Conservation (phyloP, 1,140 invertebrate genomes). For the Lycorma delicatula region DNA sequence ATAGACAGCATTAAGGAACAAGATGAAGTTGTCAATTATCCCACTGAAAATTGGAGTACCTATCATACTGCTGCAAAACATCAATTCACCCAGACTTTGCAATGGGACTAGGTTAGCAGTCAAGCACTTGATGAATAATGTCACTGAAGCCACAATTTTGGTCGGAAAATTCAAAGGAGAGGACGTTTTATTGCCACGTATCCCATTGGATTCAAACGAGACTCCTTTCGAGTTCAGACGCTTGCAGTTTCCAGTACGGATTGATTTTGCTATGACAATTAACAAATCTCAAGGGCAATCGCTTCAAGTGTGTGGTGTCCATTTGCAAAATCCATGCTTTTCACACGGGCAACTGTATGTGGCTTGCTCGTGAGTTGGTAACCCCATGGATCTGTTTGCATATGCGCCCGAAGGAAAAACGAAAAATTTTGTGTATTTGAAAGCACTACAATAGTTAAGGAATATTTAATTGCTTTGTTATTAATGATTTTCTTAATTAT, state of each 20-base stretch:
- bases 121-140: slow-evolving; percentile 35
- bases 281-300: slow-evolving; percentile 36
- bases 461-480: too few species aligned
- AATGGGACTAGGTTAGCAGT: slow-evolving; percentile 39
- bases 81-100: slow-evolving; percentile 36
- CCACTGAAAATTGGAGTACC: slow-evolving; percentile 36
- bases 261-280: slow-evolving; percentile 41
- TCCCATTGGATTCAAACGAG: slow-evolving; percentile 18
- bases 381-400: slow-evolving; percentile 3
- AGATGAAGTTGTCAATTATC: too few species aligned
- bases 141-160: slow-evolving; percentile 25
- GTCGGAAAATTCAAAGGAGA: slow-evolving; percentile 13
- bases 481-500: too few species aligned
- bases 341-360: slow-evolving; percentile 36
- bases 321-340: slow-evolving; percentile 29
- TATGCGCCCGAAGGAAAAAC: slow-evolving; percentile 14
- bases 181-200: slow-evolving; percentile 16
- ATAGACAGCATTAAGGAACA: too few species aligned
- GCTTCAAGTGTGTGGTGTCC: slow-evolving; percentile 22
- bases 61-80: slow-evolving; percentile 38
- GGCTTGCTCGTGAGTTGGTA: slow-evolving; percentile 29
- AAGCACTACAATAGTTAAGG: slow-evolving; percentile 3
- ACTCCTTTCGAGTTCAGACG: slow-evolving; percentile 19
- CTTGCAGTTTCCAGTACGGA: slow-evolving; percentile 33
- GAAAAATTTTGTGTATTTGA: slow-evolving; percentile 19